Conservation (phyloP, 2,888 invertebrate genomes). For the Sarcophaga carnaria region DNA sequence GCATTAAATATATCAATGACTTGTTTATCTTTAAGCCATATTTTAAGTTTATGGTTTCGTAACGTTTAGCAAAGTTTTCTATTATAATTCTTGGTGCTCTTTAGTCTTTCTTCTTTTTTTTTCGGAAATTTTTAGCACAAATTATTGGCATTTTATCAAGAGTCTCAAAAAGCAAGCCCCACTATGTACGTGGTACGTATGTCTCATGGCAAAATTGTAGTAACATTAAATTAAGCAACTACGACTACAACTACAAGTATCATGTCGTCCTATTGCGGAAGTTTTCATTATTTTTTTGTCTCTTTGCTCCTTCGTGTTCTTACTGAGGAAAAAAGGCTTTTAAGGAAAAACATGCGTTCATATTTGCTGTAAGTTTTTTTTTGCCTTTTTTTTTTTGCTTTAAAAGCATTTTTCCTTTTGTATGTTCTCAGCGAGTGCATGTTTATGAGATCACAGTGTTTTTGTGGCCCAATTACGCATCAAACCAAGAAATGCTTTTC, state of each 20-base stretch:
- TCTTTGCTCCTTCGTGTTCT: neutral
- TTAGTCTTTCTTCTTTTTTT: slow-evolving; percentile 1
- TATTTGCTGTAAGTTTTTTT: slow-evolving; percentile 29
- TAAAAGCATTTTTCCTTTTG: slow-evolving; percentile 23
- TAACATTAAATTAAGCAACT: slow-evolving; percentile 20
- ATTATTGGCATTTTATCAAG: slow-evolving; percentile 61
- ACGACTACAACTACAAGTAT: slow-evolving; percentile 13
- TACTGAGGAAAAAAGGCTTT: slow-evolving; percentile 52
- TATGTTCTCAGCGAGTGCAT: neutral
- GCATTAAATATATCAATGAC: slow-evolving; percentile 3
- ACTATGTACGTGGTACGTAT: neutral
- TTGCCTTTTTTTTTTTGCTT: neutral
- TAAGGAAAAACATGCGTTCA: slow-evolving; percentile 60
- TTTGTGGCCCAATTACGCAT: slow-evolving; percentile 67
- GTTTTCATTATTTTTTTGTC: slow-evolving; percentile 37
- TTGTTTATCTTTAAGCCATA: slow-evolving; percentile 47
- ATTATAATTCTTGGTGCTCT: neutral
- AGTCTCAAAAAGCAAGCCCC: neutral
- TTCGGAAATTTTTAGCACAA: slow-evolving; percentile 17
- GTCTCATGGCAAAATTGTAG: slow-evolving; percentile 27
- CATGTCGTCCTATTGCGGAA: slow-evolving; percentile 58
- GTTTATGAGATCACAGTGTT: slow-evolving; percentile 34
- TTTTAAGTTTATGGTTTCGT: slow-evolving; percentile 17
- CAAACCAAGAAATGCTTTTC: slow-evolving; percentile 62
- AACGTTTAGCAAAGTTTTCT: too few relatives aligned